These are phyloP conservation scores for Lepus europaeus DNA, from an alignment of 2,113 vertebrate genomes.

Conservation along the genomic window DNA sequence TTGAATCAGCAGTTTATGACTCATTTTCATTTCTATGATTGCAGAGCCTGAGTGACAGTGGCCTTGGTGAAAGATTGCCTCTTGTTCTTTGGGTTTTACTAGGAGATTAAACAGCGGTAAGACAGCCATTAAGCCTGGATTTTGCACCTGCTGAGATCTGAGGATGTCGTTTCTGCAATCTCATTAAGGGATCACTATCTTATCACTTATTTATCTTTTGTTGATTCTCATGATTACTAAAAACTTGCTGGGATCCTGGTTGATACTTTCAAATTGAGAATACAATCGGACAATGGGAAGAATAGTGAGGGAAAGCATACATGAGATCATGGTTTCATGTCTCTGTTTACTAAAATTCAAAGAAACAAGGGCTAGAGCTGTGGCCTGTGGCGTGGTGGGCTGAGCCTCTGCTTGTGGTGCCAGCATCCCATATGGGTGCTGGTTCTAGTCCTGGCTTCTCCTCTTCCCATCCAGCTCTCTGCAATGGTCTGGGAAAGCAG, in stretches of 20 bases:
- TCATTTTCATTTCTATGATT: background rate
- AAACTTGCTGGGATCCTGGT: background rate
- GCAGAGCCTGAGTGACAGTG: background rate
- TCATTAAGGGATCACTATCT: background rate
- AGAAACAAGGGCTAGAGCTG: too few species aligned
- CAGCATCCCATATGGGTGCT: too few species aligned
- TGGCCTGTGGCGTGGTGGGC: too few species aligned
- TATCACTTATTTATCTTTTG: background rate
- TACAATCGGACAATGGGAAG: background rate
- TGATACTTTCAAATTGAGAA: background rate
- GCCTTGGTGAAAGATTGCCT: background rate
- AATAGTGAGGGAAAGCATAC: background rate
- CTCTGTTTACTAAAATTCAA: background rate
- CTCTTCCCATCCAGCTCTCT: too few species aligned
- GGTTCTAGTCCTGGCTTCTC: too few species aligned
- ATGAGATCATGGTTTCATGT: background rate
- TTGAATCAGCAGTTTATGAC: background rate
- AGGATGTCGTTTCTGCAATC: rapidly evolving
- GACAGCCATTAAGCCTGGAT: background rate
- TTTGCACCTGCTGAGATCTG: background rate
- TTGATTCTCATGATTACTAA: background rate
- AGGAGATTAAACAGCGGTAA: background rate
- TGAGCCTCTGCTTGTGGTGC: too few species aligned
- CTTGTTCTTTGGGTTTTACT: background rate
- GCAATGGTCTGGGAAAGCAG: too few species aligned